Evolutionary conservation across 2,797 vertebrate species (phyloP), one percentile per base, ranked within the genome.

Genomic region (Sparidentex hasta): DNA sequence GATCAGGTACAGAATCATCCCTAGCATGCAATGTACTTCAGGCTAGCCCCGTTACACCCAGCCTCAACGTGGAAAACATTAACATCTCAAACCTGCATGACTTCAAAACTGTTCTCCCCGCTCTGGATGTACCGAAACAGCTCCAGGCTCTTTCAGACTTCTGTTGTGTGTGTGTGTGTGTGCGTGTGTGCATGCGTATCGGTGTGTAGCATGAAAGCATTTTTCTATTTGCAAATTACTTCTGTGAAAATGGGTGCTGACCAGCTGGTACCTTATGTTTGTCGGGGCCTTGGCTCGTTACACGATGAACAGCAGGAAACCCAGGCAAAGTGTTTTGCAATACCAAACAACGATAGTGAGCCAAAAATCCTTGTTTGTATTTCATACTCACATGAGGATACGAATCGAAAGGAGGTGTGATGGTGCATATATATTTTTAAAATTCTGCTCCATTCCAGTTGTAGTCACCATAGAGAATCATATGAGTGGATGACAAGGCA

Each of bases 221-320:
- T 87, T 33, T 85, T 79, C 79, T 73, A 87, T 86, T 90, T 89
- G 83, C 80, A 91, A 90, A 91, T 23, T 18, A 85, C 87, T 82
- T 87, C 20, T 78, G 83, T 84, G 82, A 56, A 90, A 89, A 88
- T 72, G 43, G 84, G 74, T 82, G 65, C 80, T 80, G 90, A 90
- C 90, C 91, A 93, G 91, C 88, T 94, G 90, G 81, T 90, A 81
- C 58, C 81, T 78, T 84, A 69, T 86, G 77, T 86, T 90, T 89
- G 88, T 91, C 74, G 68, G 80, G 63, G 65, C 65, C 70, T 82
- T 82, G 87, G 85, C 87, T 80, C 52, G 13, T 71, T 78, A 54
- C 78, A 43, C 59, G 11, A 33, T 27, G 76, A 89, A 83, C 87
- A 84, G 87, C 84, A 87, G 87, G 86, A 84, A 80, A 66, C 72